Percentiles rank a stretch among this genome's conserved stretches.
Evolutionary conservation across 2,113 vertebrate species (phyloP).

Genomic region (Carlito syrichta): DNA sequence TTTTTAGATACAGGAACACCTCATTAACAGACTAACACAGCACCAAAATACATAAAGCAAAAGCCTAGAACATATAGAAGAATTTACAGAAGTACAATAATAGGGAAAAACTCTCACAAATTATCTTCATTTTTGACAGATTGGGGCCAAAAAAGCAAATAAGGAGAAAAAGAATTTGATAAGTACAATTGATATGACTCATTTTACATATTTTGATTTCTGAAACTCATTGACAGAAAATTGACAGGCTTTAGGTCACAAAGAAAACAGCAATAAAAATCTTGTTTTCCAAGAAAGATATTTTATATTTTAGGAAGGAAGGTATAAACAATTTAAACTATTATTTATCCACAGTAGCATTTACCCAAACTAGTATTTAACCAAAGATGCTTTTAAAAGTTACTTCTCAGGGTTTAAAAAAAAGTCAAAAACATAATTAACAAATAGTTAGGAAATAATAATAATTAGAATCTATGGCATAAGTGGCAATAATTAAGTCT

Average conservation of each 20-base stretch:
- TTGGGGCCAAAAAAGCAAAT: neutral
- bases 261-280: conserved; percentile 14
- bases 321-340: neutral
- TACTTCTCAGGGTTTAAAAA: conserved; percentile 5
- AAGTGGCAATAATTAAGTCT: no score
- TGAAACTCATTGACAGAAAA: neutral
- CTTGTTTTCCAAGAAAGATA: neutral
- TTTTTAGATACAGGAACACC: neutral
- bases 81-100: neutral
- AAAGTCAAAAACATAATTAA: conserved; percentile 7
- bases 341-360: no score
- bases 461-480: neutral
- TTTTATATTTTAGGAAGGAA: conserved; percentile 13
- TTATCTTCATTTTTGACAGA: neutral
- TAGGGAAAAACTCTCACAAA: neutral
- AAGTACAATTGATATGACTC: neutral
- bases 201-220: conserved; percentile 13
- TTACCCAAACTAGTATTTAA: no score
- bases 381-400: conserved; percentile 12
- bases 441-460: neutral
- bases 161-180: neutral
- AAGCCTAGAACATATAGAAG: neutral
- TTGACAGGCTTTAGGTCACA: neutral
- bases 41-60: neutral
- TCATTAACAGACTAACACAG: neutral